A percentile compares a stretch with the other conserved stretches of the same genome.
These are phyloP conservation scores for Puffinus mauretanicus DNA, from an alignment of 2,113 vertebrate species.

Conservation along the genomic window DNA sequence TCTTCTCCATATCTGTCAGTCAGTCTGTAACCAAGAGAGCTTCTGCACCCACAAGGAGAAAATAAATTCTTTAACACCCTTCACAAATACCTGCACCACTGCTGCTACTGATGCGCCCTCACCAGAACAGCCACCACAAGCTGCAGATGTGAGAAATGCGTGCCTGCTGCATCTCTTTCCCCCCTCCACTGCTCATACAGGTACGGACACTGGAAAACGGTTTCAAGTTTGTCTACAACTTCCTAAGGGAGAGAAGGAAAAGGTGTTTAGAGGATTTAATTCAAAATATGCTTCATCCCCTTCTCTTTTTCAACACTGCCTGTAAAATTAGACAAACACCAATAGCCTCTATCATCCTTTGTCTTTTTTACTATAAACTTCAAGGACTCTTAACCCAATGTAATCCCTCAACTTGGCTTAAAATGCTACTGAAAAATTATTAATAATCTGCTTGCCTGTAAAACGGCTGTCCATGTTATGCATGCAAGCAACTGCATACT, in stretches of 20 bases:
- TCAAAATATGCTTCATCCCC: not conserved
- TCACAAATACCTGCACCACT: not conserved
- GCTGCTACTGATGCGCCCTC: not conserved
- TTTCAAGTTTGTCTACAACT: not conserved
- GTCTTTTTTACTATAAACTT: not conserved
- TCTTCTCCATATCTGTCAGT: not conserved
- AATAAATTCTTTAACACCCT: not conserved
- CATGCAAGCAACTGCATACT: not conserved
- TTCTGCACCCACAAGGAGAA: not conserved
- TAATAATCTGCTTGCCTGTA: not conserved
- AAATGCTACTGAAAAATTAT: not conserved
- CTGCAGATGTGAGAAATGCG: accelerated
- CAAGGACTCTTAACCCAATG: not conserved
- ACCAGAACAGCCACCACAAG: not conserved
- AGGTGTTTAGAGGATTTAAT: not conserved
- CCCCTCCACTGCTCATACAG: not conserved
- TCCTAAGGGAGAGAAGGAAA: not conserved
- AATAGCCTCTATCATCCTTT: not conserved
- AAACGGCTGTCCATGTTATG: not conserved
- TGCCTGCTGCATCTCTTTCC: not conserved
- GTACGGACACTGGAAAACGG: not conserved
- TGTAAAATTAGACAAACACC: not conserved
- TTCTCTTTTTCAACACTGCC: not conserved
- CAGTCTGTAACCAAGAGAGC: not conserved
- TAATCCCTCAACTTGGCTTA: not conserved